A percentile compares a stretch with the other conserved stretches of the same genome.
Evolutionary conservation across 1,140 invertebrate genomes (phyloP).

Genomic region (Hormaphis cornu): DNA sequence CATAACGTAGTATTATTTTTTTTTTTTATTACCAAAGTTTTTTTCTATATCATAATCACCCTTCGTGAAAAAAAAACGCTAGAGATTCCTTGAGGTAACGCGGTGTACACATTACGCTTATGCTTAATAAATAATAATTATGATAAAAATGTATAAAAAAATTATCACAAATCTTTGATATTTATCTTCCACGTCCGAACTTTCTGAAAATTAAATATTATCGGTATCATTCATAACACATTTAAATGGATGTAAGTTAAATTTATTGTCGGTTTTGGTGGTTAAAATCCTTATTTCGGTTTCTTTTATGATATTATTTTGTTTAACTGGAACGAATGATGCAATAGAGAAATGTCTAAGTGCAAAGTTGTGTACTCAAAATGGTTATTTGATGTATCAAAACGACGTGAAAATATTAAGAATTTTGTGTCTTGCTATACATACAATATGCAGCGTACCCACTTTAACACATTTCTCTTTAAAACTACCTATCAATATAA

Average conservation of each 20-base stretch:
- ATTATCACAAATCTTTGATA: no score
- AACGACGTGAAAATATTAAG: neutral
- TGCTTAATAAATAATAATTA: no score
- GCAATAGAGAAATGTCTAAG: neutral
- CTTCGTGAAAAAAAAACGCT: no score
- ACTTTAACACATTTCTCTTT: neutral
- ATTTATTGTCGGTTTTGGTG: neutral
- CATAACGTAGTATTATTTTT: no score
- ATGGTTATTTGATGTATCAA: neutral
- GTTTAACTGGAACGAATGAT: neutral
- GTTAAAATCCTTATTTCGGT: neutral
- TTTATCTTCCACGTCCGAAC: neutral
- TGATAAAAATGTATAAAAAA: no score
- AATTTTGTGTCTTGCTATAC: neutral
- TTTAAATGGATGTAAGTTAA: conserved; percentile 1
- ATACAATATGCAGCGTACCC: no score
- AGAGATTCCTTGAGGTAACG: no score
- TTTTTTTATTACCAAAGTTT: no score
- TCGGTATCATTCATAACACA: neutral
- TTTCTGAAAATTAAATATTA: neutral
- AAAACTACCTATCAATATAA: neutral
- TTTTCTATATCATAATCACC: no score
- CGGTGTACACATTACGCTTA: no score
- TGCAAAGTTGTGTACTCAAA: conserved; percentile 10
- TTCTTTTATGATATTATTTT: neutral